A percentile compares a stretch with the other conserved stretches of the same genome.
Evolutionary conservation across 2,797 vertebrate genomes (phyloP).

Genomic region (Periophthalmus magnuspinnatus): DNA sequence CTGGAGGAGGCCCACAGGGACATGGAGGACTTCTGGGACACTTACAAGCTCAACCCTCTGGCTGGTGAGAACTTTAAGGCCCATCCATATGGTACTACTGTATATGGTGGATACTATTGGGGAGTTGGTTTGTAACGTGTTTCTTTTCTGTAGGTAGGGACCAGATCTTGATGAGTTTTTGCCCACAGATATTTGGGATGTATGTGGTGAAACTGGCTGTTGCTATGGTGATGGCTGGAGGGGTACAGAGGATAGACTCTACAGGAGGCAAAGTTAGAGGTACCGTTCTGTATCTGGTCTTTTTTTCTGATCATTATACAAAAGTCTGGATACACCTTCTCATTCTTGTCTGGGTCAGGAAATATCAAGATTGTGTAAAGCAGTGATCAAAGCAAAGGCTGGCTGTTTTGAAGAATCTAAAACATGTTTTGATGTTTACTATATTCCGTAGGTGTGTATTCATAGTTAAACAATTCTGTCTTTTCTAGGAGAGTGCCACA

Average conservation of each 20-base stretch:
- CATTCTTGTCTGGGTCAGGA: too few species aligned
- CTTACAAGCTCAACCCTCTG: slow-evolving; percentile 80
- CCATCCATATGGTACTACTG: background rate
- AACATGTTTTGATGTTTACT: background rate
- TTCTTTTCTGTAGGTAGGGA: slow-evolving; percentile 82
- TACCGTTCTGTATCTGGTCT: slow-evolving; percentile 33
- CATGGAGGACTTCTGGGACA: slow-evolving; percentile 89
- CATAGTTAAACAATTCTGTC: background rate
- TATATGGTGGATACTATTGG: background rate
- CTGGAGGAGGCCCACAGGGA: slow-evolving; percentile 88
- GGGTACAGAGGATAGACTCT: slow-evolving; percentile 89
- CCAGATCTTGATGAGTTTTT: slow-evolving; percentile 91
- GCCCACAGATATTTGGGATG: slow-evolving; percentile 95
- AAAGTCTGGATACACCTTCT: too few species aligned
- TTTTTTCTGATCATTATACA: background rate
- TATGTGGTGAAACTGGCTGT: slow-evolving; percentile 94
- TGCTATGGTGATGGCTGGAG: slow-evolving; percentile 94
- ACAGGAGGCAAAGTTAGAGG: slow-evolving; percentile 91
- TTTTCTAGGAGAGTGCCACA: slow-evolving; percentile 90
- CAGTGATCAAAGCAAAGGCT: too few species aligned
- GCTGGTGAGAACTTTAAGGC: slow-evolving; percentile 73
- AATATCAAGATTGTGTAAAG: too few species aligned
- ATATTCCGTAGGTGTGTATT: background rate
- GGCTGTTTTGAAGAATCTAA: too few species aligned
- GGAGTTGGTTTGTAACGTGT: background rate